A percentile compares a stretch with the other conserved stretches of the same genome.
phyloP scores from a whole-genome alignment of 2,797 vertebrate genomes.

The Propithecus deckenii region DNA sequence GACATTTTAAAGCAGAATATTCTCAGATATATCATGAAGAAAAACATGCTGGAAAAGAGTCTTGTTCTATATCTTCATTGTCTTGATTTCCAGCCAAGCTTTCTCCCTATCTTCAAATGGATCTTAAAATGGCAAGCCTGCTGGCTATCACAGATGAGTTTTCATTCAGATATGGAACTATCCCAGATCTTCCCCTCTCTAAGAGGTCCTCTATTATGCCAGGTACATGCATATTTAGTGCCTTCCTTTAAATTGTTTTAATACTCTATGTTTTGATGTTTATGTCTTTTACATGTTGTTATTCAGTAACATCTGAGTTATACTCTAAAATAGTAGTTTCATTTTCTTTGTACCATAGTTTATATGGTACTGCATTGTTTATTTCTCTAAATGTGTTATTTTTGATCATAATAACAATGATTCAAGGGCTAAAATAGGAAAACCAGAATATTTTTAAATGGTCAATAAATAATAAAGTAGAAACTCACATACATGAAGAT shows the following conservation, averaged over 20 bases:
- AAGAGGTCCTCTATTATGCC: background rate
- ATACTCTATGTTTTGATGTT: background rate
- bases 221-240: fast-evolving
- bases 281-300: background rate
- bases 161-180: background rate
- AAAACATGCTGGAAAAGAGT: background rate
- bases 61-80: background rate
- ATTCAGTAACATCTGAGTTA: background rate
- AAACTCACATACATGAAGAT: background rate
- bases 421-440: background rate
- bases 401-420: background rate
- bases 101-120: background rate
- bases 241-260: background rate
- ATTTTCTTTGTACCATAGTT: background rate
- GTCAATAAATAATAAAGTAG: background rate
- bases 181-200: background rate
- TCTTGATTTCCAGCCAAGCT: background rate
- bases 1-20: background rate
- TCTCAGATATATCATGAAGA: background rate
- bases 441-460: background rate
- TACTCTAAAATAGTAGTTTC: background rate
- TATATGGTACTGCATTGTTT: background rate
- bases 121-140: background rate
- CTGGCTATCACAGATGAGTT: background rate
- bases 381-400: background rate